A percentile compares a stretch with the other conserved stretches of the same genome.
Conservation (phyloP, 2,797 vertebrate genomes). For the Falco biarmicus region DNA sequence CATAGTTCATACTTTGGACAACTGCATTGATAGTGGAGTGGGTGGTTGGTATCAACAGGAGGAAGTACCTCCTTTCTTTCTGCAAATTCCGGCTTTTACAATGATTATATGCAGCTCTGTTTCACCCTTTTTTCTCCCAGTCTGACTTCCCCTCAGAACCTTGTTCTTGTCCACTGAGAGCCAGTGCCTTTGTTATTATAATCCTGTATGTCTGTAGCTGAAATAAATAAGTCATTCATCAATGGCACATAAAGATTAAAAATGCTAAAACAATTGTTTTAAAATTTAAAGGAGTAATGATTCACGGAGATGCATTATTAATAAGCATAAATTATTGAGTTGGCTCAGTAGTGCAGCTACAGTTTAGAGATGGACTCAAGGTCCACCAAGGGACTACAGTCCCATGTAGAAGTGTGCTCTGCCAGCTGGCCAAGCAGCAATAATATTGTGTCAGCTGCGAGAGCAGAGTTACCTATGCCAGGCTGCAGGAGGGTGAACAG, state of each 20-base stretch:
- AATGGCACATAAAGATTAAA: slow-evolving; percentile 17
- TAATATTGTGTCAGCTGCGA: background rate
- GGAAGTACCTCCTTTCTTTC: background rate
- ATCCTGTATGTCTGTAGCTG: background rate
- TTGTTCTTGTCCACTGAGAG: background rate
- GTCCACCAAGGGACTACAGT: background rate
- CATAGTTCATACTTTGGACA: background rate
- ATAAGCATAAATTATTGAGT: slow-evolving; percentile 62
- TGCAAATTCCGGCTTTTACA: background rate
- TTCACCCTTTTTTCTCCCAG: background rate
- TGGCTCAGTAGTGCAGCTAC: background rate
- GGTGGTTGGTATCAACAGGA: background rate
- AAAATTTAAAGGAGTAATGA: slow-evolving; percentile 54
- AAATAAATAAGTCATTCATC: slow-evolving; percentile 36
- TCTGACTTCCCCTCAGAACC: background rate
- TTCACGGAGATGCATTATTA: slow-evolving; percentile 61
- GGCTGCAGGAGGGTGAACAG: background rate
- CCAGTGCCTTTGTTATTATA: background rate
- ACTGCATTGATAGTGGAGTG: background rate
- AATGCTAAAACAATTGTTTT: slow-evolving; percentile 58
- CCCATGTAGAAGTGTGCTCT: background rate
- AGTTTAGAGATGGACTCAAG: slow-evolving; percentile 10
- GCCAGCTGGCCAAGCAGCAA: slow-evolving; percentile 28
- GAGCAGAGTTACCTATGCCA: background rate
- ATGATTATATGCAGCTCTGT: background rate